phyloP scores from a whole-genome alignment of 30 jellyfish, hydroid and myxozoan genomes.

The Haliclystus octoradiatus region DNA sequence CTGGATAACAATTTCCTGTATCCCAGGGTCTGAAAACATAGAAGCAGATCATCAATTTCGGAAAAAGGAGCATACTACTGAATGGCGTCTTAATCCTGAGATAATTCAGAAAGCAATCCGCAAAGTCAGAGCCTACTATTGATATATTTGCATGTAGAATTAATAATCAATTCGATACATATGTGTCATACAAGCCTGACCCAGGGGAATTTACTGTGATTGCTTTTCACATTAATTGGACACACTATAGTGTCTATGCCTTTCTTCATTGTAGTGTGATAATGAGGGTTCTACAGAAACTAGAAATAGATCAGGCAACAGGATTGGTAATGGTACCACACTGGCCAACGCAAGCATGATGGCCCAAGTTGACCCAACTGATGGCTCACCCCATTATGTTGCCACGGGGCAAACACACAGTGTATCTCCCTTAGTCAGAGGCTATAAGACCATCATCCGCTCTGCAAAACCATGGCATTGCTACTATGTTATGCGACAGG shows the following conservation, averaged over 20 bases:
- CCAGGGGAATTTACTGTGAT: slow-evolving; percentile 10
- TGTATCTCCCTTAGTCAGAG: too few relatives aligned
- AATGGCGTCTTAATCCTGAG: slow-evolving; percentile 28
- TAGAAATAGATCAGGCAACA: too few relatives aligned
- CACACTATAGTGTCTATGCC: slow-evolving; percentile 7
- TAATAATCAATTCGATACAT: slow-evolving; percentile 19
- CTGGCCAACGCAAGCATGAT: too few relatives aligned
- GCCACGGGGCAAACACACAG: too few relatives aligned
- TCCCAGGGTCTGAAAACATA: slow-evolving; percentile 23
- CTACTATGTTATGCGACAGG: too few relatives aligned
- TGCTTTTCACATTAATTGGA: slow-evolving; percentile 30
- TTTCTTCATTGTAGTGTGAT: slow-evolving; percentile 31
- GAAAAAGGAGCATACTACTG: slow-evolving; percentile 27
- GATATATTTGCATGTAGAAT: slow-evolving; percentile 2
- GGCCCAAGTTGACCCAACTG: too few relatives aligned
- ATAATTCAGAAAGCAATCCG: slow-evolving; percentile 2
- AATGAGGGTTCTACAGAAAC: too few relatives aligned
- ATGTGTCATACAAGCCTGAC: slow-evolving; percentile 21
- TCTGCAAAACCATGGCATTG: too few relatives aligned
- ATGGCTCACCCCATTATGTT: too few relatives aligned
- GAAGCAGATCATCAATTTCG: slow-evolving; percentile 34
- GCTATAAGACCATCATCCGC: too few relatives aligned
- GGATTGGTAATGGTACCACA: too few relatives aligned
- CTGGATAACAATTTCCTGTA: slow-evolving; percentile 32
- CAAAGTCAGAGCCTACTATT: slow-evolving; percentile 12